Evolutionary conservation across 2,888 invertebrate genomes (phyloP).

Genomic region (Lissocephala sabroskyi): DNA sequence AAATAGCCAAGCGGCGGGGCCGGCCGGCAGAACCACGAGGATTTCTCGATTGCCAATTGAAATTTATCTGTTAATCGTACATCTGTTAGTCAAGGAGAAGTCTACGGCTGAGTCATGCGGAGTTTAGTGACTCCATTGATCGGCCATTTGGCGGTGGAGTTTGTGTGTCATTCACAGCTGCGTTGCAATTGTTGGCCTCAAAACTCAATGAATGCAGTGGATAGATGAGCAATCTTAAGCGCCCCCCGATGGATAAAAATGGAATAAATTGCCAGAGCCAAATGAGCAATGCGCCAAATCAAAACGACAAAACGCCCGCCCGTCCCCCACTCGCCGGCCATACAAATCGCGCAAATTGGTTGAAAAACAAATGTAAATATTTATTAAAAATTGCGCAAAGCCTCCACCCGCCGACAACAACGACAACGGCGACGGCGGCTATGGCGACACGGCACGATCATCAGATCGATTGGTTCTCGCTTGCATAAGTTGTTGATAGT

Average conservation of each 20-base stretch:
- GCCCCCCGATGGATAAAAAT: constrained; percentile 12
- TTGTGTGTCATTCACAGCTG: too few species aligned
- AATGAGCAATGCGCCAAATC: constrained; percentile 52
- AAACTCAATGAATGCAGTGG: constrained; percentile 24
- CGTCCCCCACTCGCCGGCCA: constrained; percentile 14
- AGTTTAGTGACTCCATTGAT: constrained; percentile 9
- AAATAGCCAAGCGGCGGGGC: not conserved
- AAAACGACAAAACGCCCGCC: constrained; percentile 35
- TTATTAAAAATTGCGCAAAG: constrained; percentile 61
- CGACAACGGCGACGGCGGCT: not conserved
- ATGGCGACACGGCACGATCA: not conserved
- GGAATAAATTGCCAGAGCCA: constrained; percentile 51
- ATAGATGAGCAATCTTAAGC: too few species aligned
- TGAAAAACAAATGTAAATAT: constrained; percentile 64
- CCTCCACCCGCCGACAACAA: not conserved
- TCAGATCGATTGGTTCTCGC: too few species aligned
- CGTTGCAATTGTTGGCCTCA: constrained; percentile 27
- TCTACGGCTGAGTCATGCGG: too few species aligned
- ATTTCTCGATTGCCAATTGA: constrained; percentile 41
- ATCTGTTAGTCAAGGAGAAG: constrained; percentile 62
- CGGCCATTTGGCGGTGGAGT: not conserved
- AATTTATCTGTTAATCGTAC: constrained; percentile 63
- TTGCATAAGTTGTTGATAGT: too few species aligned
- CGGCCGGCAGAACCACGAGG: constrained; percentile 16
- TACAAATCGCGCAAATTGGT: constrained; percentile 62